Conservation (phyloP, 1,140 invertebrate species). For the Gyrodactylus bullatarudis region DNA sequence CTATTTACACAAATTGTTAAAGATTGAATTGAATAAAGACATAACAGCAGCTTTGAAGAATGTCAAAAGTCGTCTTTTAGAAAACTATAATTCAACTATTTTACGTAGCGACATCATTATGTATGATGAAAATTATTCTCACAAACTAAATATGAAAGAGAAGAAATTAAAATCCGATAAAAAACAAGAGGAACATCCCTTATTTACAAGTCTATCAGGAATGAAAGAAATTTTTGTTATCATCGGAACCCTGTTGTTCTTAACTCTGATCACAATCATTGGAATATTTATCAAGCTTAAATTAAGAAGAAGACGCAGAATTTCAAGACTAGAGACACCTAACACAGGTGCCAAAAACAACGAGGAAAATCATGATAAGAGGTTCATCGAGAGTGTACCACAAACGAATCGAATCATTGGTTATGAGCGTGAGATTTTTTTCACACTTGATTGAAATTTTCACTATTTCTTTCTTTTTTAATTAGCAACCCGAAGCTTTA, state of each 20-base stretch:
- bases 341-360: neutral
- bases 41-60: too few relatives aligned
- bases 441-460: too few relatives aligned
- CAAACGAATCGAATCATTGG: neutral
- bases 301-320: neutral
- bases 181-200: neutral
- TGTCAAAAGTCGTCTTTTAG: too few relatives aligned
- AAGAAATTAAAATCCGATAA: neutral
- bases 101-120: neutral
- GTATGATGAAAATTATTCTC: neutral
- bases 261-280: neutral
- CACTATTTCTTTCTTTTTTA: too few relatives aligned
- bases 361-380: neutral
- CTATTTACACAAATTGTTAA: too few relatives aligned
- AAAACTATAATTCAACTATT: too few relatives aligned
- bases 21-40: too few relatives aligned
- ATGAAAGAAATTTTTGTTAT: neutral
- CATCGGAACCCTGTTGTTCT: neutral
- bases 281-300: neutral
- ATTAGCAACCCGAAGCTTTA: too few relatives aligned
- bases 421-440: neutral
- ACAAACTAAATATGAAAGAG: too few relatives aligned
- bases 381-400: neutral
- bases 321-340: neutral
- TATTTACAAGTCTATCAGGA: neutral